These are phyloP conservation scores for Halcyon leucocephala DNA, from an alignment of 2,797 vertebrate species.

Conservation along the genomic window DNA sequence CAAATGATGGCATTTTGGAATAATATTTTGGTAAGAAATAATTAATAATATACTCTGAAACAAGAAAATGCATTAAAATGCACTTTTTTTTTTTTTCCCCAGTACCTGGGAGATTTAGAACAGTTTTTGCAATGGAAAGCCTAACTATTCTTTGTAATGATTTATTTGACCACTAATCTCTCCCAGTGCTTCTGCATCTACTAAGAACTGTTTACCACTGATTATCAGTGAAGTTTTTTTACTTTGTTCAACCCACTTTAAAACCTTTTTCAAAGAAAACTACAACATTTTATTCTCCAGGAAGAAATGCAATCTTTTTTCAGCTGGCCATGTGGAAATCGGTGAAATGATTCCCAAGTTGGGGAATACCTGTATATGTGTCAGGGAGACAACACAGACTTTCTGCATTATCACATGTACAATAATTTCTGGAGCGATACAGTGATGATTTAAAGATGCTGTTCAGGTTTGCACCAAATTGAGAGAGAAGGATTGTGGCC, in stretches of 20 bases:
- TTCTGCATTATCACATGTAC: neutral
- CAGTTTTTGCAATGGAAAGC: neutral
- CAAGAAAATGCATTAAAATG: slow-evolving; percentile 66
- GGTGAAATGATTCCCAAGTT: neutral
- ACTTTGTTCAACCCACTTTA: neutral
- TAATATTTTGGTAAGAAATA: slow-evolving; percentile 62
- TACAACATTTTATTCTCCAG: neutral
- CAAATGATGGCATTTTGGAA: slow-evolving; percentile 36
- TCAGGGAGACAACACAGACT: neutral
- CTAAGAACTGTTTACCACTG: neutral
- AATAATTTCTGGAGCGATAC: neutral
- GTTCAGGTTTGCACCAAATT: neutral
- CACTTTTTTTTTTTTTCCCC: slow-evolving; percentile 37
- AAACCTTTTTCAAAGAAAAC: neutral
- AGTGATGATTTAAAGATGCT: neutral
- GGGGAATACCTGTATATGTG: neutral
- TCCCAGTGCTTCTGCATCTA: neutral
- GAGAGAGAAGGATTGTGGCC: neutral
- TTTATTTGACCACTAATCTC: slow-evolving; percentile 57
- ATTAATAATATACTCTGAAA: slow-evolving; percentile 58
- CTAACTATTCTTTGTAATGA: slow-evolving; percentile 44
- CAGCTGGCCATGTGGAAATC: neutral
- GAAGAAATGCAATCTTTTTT: neutral
- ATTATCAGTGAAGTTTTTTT: neutral
- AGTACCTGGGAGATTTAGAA: slow-evolving; percentile 28